Base-by-base conservation (phyloP, 2,113 vertebrate species). In the Nannobrachium achirus region DNA sequence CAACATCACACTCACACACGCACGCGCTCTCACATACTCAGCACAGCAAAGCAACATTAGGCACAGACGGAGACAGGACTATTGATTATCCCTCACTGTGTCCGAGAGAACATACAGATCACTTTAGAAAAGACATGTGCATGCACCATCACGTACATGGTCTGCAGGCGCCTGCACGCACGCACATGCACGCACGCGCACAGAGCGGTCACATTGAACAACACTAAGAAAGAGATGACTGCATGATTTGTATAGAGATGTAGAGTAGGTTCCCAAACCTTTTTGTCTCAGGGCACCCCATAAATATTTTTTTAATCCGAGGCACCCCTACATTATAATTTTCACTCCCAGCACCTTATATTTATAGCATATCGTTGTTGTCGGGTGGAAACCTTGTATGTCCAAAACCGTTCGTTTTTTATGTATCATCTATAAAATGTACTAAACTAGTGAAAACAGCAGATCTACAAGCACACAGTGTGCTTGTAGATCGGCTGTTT, bases 21-120 rank as follows among this genome's bases (percentile, higher is more conserved):
- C 52, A 39, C 13, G 25, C 33, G 2, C 66, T 39, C 51, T 39
- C 46, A 57, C 53, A 45, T 16, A 75, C 66, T 40, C 52, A 85
- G 73, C 75, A 18, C 10, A 8, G 10, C 38, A 65, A 53, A 55
- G 51, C 44, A 10, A 55, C 51, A 6, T n/a, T 19, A 38, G 10
- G 40, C 39, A 33, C 25, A 55, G 18, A 18, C 10, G 10, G 75
- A 67, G 79, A 84, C 78, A 80, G 63, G 69, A 70, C 68, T 84
- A 88, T 86, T 70, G 86, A 90, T 86, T 79, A 81, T 55, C 63
- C 56, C 69, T 81, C 67, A 57, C 66, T n/a, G 57, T 73, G 74
- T 76, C 69, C 25, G 25, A 76, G 59, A 66, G 66, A 88, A 81
- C 73, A 73, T 80, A 80, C 76, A 75, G 76, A 79, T 86, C 74